Conservation (phyloP, 2,113 vertebrate species). For the Microtus montanus region DNA sequence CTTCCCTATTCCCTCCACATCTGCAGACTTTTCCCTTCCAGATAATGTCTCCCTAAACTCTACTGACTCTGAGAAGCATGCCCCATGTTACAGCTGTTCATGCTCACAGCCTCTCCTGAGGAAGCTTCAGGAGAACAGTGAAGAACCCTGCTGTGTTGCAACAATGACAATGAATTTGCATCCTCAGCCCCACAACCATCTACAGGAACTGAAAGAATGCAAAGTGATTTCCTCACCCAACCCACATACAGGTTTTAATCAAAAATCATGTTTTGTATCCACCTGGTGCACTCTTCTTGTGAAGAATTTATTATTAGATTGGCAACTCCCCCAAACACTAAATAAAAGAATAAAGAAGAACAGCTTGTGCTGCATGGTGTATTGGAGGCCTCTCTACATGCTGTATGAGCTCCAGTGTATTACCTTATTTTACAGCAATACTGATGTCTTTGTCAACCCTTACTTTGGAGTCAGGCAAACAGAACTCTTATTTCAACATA, state of each 20-base stretch:
- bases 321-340: conserved; percentile 43
- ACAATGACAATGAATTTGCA: conserved; percentile 37
- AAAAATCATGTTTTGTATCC: conserved; percentile 59
- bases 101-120: neutral
- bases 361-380: neutral
- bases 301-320: conserved; percentile 66
- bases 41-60: neutral
- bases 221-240: conserved; percentile 22
- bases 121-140: conserved; percentile 5
- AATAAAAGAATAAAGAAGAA: conserved; percentile 68
- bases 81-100: neutral
- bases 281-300: conserved; percentile 41
- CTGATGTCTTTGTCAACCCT: conserved; percentile 43
- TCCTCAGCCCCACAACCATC: neutral
- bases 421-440: conserved; percentile 15
- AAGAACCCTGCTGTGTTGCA: neutral
- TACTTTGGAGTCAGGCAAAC: conserved; percentile 56
- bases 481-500: conserved; percentile 59
- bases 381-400: neutral
- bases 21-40: neutral
- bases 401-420: neutral
- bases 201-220: conserved; percentile 19
- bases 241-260: neutral
- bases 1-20: neutral
- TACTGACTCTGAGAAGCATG: neutral